Evolutionary conservation across 2,113 vertebrate species (phyloP), one percentile per base, ranked within the genome.

Genomic region (Ciconia maguari): DNA sequence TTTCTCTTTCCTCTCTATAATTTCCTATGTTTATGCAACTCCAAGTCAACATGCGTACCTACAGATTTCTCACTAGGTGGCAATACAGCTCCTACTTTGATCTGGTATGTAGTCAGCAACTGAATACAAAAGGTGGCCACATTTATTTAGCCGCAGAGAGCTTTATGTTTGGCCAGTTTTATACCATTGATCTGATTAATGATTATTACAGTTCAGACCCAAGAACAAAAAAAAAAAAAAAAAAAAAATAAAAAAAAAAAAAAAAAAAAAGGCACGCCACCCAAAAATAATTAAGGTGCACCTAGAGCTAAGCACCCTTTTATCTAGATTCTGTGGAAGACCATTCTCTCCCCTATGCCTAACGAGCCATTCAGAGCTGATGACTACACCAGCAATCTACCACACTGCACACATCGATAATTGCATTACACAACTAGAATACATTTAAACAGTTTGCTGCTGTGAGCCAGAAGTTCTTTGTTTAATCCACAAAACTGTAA

Each of bases 31-130:
- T 68, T 10, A 24, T 16, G 49, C 77, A 77, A n/a, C 1, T 38
- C 60, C 42, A 54, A 13, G 10, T 6, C 57, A 52, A 64, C 19
- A 24, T 3, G 42, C 1, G 2, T 27, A 46, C 71, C 71, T 22
- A 51, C 42, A 87, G 68, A 69, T 51, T 62, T 46, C 84, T 89
- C 97, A 90, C 96, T 95, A 94, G 97, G 32, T 95, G 96, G 94
- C 97, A 95, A 89, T 62, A 38, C 57, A 90, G 93, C 60, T 62
- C 96, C 10, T 11, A 2, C 57, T 95, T 46, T 69, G 54, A 62
- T 48, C 30, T 6, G 17, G 6, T 7, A 2, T 2, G 42, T 27
- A 41, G n/a, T 1, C 71, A 29, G 61, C 72, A 10, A 61, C 44
- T 7, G 19, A 76, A 34, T 11, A 61, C 22, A 48, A 58, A 79